Percentiles rank a stretch among this genome's conserved stretches.
Evolutionary conservation across 2,888 invertebrate genomes (phyloP).

Genomic region (Parnassius glacialis): DNA sequence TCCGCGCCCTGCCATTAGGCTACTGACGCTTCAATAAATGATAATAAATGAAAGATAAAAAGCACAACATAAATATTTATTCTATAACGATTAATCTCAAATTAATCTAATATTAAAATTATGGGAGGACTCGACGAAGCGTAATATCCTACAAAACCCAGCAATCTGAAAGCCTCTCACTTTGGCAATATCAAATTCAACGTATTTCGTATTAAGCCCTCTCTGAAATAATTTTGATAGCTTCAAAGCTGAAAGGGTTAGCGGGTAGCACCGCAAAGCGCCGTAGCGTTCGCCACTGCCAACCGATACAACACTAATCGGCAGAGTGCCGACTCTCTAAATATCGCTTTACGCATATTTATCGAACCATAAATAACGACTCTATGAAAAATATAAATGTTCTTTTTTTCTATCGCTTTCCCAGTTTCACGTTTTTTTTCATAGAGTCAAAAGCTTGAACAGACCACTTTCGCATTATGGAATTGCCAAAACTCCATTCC

Average conservation of each 20-base stretch:
- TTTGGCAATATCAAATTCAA: slow-evolving; percentile 46
- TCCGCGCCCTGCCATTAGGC: no score
- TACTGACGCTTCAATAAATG: no score
- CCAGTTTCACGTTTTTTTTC: slow-evolving; percentile 76
- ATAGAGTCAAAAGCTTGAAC: slow-evolving; percentile 81
- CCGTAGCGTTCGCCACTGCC: slow-evolving; percentile 48
- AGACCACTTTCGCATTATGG: slow-evolving; percentile 81
- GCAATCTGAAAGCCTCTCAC: slow-evolving; percentile 44
- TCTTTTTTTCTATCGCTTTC: slow-evolving; percentile 78
- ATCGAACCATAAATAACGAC: slow-evolving; percentile 78
- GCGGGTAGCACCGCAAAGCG: slow-evolving; percentile 50
- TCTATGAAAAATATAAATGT: slow-evolving; percentile 80
- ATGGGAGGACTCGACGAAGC: slow-evolving; percentile 40
- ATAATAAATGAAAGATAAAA: no score
- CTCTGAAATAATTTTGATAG: slow-evolving; percentile 71
- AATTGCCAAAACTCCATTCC: slow-evolving; percentile 80
- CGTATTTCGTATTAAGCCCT: slow-evolving; percentile 44
- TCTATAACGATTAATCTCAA: slow-evolving; percentile 14
- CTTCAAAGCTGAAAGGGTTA: slow-evolving; percentile 74
- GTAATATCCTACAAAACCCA: slow-evolving; percentile 40
- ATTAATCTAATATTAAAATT: slow-evolving; percentile 26
- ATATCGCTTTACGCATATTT: slow-evolving; percentile 75
- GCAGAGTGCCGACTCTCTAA: slow-evolving; percentile 76
- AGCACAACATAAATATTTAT: no score
- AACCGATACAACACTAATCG: slow-evolving; percentile 69